phyloP scores from a whole-genome alignment of 2,113 vertebrate species.

The Sclerurus mexicanus region DNA sequence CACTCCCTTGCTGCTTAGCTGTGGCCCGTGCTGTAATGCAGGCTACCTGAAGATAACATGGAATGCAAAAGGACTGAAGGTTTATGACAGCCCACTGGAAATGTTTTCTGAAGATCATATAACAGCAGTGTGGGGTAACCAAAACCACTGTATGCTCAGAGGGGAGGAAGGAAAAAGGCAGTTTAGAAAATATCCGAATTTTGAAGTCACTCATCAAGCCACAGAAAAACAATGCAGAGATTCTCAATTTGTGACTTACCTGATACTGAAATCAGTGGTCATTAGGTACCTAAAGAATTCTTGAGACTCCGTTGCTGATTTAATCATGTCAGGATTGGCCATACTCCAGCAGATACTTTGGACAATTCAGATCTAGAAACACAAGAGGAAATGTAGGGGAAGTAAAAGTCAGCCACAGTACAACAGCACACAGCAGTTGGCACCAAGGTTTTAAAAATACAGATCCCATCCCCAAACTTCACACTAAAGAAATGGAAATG shows the following conservation, averaged over 20 bases:
- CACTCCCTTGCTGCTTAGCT: background rate
- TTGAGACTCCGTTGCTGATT: background rate
- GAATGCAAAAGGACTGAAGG: background rate
- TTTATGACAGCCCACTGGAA: background rate
- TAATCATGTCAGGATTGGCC: background rate
- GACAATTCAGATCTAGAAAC: background rate
- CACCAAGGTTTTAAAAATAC: constrained; percentile 42
- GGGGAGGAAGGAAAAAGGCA: background rate
- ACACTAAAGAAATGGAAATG: constrained; percentile 49
- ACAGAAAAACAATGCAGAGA: background rate
- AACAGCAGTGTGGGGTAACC: background rate
- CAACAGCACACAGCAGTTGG: constrained; percentile 31
- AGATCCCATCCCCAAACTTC: background rate
- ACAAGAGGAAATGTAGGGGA: background rate
- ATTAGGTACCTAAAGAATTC: background rate
- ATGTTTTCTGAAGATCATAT: background rate
- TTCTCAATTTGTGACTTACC: background rate
- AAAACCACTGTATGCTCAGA: background rate
- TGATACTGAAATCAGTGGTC: background rate
- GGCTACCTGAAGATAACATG: background rate
- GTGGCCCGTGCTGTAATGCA: background rate
- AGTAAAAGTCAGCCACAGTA: background rate
- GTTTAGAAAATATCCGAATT: background rate
- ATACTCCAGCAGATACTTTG: background rate
- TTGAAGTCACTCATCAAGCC: background rate